phyloP scores from a whole-genome alignment of 2,797 vertebrate genomes.

The Megalops cyprinoides region DNA sequence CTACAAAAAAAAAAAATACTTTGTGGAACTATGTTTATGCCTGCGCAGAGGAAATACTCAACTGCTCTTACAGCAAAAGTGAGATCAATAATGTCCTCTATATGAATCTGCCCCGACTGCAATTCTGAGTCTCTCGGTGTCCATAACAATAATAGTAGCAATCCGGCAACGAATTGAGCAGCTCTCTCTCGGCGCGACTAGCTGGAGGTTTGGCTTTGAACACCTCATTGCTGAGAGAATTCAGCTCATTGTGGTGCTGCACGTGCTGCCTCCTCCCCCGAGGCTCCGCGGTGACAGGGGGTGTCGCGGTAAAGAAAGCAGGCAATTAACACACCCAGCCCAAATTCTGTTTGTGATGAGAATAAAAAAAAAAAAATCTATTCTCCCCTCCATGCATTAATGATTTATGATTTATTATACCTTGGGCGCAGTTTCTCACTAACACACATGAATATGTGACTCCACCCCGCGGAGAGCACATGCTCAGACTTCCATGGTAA shows the following conservation, averaged over 20 bases:
- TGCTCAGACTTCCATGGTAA: neutral
- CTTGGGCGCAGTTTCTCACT: neutral
- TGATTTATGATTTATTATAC: conserved; percentile 16
- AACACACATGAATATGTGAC: neutral
- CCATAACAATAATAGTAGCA: neutral
- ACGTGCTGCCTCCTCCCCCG: neutral
- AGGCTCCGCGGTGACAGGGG: neutral
- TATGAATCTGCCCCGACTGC: neutral
- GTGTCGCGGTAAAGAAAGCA: conserved; percentile 12
- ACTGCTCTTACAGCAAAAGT: neutral
- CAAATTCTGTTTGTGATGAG: conserved; percentile 12
- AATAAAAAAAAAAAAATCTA: conserved; percentile 1
- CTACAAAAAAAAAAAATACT: neutral
- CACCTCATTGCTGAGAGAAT: neutral
- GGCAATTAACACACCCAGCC: conserved; percentile 17
- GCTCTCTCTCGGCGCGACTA: neutral
- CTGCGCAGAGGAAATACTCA: neutral
- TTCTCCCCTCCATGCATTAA: neutral
- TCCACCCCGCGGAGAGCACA: neutral
- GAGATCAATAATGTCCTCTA: conserved; percentile 1
- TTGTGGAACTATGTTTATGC: neutral
- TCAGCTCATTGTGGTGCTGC: neutral
- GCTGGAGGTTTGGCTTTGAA: neutral
- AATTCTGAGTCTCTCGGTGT: neutral
- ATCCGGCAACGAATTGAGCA: neutral